Evolutionary conservation across 2,797 vertebrate species (phyloP).

Genomic region (Ammospiza maritima): DNA sequence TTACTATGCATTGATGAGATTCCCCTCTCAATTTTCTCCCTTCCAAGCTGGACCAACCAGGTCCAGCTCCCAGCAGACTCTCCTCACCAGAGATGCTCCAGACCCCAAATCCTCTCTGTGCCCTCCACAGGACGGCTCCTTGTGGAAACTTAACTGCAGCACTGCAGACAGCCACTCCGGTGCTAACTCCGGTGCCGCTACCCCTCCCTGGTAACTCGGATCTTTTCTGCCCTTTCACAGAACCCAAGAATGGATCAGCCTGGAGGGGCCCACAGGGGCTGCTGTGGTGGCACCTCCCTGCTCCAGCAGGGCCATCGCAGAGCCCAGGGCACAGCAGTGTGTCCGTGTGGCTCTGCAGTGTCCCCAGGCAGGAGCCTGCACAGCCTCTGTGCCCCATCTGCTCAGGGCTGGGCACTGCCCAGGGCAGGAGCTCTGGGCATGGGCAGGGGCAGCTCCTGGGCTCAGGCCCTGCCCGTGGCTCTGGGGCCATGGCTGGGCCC

Average conservation of each 20-base stretch:
- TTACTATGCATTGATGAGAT: not conserved
- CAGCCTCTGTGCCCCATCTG: too few relatives aligned
- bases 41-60: not conserved
- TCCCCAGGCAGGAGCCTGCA: too few relatives aligned
- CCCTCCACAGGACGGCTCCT: not conserved
- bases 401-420: not conserved
- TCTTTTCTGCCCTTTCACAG: not conserved
- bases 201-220: not conserved
- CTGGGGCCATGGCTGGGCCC: not conserved
- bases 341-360: too few relatives aligned
- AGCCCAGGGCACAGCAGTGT: not conserved
- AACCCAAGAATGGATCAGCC: accelerated
- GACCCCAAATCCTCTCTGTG: not conserved
- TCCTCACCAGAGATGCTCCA: not conserved
- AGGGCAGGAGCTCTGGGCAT: not conserved
- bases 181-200: accelerated
- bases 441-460: not conserved
- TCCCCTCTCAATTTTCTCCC: not conserved
- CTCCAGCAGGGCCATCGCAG: not conserved
- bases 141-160: not conserved
- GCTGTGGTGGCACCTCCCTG: not conserved
- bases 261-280: accelerated
- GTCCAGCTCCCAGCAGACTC: too few relatives aligned
- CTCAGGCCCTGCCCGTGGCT: not conserved
- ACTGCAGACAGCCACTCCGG: not conserved